Base-by-base conservation (phyloP, 2,113 vertebrate genomes). In the Podilymbus podiceps region DNA sequence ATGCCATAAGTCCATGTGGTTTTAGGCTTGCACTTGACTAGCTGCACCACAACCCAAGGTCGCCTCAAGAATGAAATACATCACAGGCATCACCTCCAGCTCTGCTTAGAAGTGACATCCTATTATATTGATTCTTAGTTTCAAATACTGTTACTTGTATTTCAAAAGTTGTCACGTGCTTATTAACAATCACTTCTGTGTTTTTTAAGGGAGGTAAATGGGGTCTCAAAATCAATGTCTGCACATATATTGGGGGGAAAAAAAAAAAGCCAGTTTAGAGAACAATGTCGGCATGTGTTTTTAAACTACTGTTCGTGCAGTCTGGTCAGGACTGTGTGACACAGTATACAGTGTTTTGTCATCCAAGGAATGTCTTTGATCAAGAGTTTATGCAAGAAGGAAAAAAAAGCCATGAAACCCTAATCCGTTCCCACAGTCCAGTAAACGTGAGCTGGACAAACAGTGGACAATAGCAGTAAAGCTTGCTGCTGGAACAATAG, bases 331-430 rank as follows among this genome's bases (percentile, higher is more conserved):
- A 95, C 97, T 98, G 96, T 97, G 97, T 97, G 98, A 90, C 96
- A 96, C 98, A 98, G 98, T 98, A 97, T 98, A 98, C 98, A 98
- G 97, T 98, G 97, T 98, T 98, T 98, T 98, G 98, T 98, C 98
- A 99, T 98, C 98, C 98, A 98, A 98, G 98, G 98, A 99, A 99
- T 98, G 98, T 93, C 98, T 99, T 98, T 99, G 98, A 99, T 99
- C 98, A 97, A 96, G 98, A 96, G 98, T 98, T 98, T 98, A 97
- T 98, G 98, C 98, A 97, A 97, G 97, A 94, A 95, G 92, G 68
- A 81, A 92, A 95, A 97, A 97, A 98, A 98, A 98, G 97, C 97
- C 97, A 97, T 97, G 98, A 98, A 98, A 98, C 98, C 97, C 98
- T 99, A 99, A 99, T 99, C 98, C 98, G 97, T 98, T 99, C 98